These are phyloP conservation scores for Pyrochroa serraticornis DNA, from an alignment of 2,888 invertebrate species.

Conservation along the genomic window DNA sequence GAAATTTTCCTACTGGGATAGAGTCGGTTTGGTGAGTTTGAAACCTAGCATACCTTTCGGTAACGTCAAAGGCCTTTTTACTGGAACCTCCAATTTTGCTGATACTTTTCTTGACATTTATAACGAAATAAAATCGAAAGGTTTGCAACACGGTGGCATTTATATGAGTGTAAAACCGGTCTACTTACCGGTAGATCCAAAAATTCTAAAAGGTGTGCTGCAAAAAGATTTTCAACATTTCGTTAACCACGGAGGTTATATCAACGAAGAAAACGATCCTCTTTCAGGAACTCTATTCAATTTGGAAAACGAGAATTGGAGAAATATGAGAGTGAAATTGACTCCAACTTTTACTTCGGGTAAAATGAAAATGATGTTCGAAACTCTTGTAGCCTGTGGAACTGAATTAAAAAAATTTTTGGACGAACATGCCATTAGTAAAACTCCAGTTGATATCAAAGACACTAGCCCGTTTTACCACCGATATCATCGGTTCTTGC, in stretches of 20 bases:
- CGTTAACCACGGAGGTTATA: constrained; percentile 66
- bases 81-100: too few relatives aligned
- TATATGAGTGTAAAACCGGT: constrained; percentile 51
- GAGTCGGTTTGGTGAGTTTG: neutral
- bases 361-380: constrained; percentile 70
- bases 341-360: constrained; percentile 70
- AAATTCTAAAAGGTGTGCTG: constrained; percentile 56
- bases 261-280: constrained; percentile 64
- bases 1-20: constrained; percentile 1
- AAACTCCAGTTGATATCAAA: constrained; percentile 46
- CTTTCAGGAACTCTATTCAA: constrained; percentile 64
- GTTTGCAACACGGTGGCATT: constrained; percentile 33
- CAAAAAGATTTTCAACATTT: constrained; percentile 66
- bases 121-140: neutral
- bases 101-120: neutral
- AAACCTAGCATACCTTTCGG: constrained; percentile 1
- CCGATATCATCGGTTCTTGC: constrained; percentile 65
- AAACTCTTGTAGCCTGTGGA: constrained; percentile 63
- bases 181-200: constrained; percentile 34
- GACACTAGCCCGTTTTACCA: constrained; percentile 64
- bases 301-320: constrained; percentile 65
- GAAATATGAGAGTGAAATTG: constrained; percentile 64
- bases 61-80: neutral
- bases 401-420: constrained; percentile 60
- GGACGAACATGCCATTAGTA: constrained; percentile 48